Percentiles rank a stretch among this genome's conserved stretches.
Evolutionary conservation across 2,888 invertebrate genomes (phyloP).

Genomic region (Vanessa cardui): DNA sequence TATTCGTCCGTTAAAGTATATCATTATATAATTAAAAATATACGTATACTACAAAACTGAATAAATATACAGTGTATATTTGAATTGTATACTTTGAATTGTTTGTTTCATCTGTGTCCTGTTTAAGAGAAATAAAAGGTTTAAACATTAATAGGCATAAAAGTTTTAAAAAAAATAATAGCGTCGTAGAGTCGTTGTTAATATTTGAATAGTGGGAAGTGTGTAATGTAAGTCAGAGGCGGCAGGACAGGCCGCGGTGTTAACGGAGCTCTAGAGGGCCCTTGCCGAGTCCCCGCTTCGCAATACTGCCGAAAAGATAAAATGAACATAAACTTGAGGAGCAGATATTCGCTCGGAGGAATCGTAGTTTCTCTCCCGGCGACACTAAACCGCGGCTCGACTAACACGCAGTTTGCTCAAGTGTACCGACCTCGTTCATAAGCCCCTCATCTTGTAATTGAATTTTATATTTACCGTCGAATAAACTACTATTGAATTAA

Average conservation of each 20-base stretch:
- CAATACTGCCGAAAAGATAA: slow-evolving; percentile 81
- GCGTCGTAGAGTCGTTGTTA: slow-evolving; percentile 48
- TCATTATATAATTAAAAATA: too few species aligned
- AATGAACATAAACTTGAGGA: slow-evolving; percentile 82
- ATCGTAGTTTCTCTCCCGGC: slow-evolving; percentile 78
- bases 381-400: slow-evolving; percentile 57
- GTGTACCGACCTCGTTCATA: slow-evolving; percentile 22
- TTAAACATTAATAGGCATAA: neutral
- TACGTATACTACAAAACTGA: too few species aligned
- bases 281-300: slow-evolving; percentile 75
- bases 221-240: slow-evolving; percentile 72
- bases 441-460: slow-evolving; percentile 24
- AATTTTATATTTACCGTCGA: slow-evolving; percentile 12
- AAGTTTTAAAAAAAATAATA: slow-evolving; percentile 9
- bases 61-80: too few species aligned
- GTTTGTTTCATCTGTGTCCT: too few species aligned
- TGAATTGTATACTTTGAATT: too few species aligned
- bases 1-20: too few species aligned
- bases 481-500: neutral
- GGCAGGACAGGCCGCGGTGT: slow-evolving; percentile 61
- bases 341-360: slow-evolving; percentile 79
- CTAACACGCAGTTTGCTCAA: slow-evolving; percentile 67
- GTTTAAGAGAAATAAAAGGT: neutral
- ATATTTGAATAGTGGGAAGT: slow-evolving; percentile 77
- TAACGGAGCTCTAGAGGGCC: slow-evolving; percentile 80